Conservation (phyloP, 2,797 vertebrate species). For the Phoeniculus purpureus region DNA sequence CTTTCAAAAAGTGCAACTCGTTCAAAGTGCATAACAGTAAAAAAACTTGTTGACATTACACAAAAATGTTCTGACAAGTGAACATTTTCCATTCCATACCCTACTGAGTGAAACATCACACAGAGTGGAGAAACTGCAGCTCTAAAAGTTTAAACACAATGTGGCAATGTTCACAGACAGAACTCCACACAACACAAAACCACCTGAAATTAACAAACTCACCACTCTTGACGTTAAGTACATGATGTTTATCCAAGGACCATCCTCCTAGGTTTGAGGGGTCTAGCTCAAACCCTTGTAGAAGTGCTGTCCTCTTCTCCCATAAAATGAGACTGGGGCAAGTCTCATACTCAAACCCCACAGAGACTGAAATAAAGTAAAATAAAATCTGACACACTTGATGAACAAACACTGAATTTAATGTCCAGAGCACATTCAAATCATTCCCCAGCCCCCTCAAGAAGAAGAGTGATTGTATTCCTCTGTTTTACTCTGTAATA, state of each 20-base stretch:
- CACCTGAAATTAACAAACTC: conserved; percentile 54
- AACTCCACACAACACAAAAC: background rate
- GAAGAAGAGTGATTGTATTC: conserved; percentile 22
- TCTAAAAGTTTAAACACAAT: background rate
- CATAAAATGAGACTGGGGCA: conserved; percentile 95
- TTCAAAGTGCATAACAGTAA: background rate
- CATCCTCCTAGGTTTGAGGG: conserved; percentile 95
- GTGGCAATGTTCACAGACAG: background rate
- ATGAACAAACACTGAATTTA: conserved; percentile 19
- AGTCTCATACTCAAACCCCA: conserved; percentile 97
- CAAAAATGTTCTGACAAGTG: background rate
- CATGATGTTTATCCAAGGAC: conserved; percentile 97
- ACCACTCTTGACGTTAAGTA: conserved; percentile 95
- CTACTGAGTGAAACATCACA: background rate
- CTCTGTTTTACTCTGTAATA: conserved; percentile 37
- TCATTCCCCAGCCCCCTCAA: background rate
- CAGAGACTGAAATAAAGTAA: conserved; percentile 84
- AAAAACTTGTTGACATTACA: background rate
- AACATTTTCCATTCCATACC: background rate
- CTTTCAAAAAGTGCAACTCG: no score
- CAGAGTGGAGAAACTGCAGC: background rate
- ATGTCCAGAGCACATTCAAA: background rate
- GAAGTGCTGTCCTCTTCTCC: conserved; percentile 94
- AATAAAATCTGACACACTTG: conserved; percentile 9
- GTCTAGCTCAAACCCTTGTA: conserved; percentile 97